Evolutionary conservation across 2,797 vertebrate genomes (phyloP).

Genomic region (Meda fulgida): DNA sequence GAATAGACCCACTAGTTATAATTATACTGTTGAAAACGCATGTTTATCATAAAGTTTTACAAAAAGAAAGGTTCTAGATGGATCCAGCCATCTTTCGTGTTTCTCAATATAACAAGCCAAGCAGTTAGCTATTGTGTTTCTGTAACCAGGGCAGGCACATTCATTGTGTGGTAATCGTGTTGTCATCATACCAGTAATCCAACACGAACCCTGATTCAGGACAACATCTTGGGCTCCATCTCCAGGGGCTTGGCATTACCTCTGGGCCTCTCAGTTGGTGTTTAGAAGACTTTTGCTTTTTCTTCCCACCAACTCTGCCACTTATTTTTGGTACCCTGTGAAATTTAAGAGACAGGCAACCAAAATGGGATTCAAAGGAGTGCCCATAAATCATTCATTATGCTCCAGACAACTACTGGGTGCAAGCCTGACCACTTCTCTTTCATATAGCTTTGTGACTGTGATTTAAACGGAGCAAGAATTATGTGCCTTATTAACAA

Average conservation of each 20-base stretch:
- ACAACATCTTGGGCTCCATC: constrained; percentile 43
- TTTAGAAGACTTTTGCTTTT: constrained; percentile 38
- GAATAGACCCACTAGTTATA: neutral
- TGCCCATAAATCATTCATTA: constrained; percentile 42
- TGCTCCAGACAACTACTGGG: constrained; percentile 30
- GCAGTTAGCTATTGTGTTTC: constrained; percentile 43
- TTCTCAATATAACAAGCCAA: constrained; percentile 25
- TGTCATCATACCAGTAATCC: constrained; percentile 53
- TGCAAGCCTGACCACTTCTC: constrained; percentile 1
- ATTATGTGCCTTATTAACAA: constrained; percentile 18
- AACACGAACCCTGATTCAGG: constrained; percentile 50
- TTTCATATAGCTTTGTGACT: neutral
- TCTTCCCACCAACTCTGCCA: constrained; percentile 56
- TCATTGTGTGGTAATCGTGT: constrained; percentile 54
- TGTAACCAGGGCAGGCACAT: constrained; percentile 27
- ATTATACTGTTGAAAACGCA: neutral
- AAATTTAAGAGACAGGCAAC: constrained; percentile 57
- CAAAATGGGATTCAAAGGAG: constrained; percentile 47
- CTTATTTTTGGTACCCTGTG: constrained; percentile 54
- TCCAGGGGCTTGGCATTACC: constrained; percentile 48
- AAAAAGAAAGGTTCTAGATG: neutral
- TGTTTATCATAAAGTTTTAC: constrained; percentile 2
- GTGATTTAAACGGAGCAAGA: neutral
- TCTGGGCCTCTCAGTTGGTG: constrained; percentile 44
- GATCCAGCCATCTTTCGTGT: neutral